Evolutionary conservation across 2,113 vertebrate species (phyloP), one percentile per base, ranked within the genome.

Genomic region (Caranx melampygus): DNA sequence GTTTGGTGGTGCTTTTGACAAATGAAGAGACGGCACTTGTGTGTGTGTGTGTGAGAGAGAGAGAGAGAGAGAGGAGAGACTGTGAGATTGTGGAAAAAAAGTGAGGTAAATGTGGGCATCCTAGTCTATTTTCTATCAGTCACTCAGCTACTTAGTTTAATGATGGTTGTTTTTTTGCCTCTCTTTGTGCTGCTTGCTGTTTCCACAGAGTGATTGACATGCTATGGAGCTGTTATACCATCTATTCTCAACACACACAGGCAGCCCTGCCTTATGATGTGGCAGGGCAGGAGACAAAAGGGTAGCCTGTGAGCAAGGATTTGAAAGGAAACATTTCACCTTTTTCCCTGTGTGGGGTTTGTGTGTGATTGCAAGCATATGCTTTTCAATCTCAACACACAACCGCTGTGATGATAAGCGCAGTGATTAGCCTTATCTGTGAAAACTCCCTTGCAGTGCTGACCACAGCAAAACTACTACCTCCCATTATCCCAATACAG

Each of bases 1-100:
- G 92, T 91, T 93, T 88, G 90, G 87, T 88, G 91, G 83, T 62
- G 85, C 86, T 88, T 93, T 92, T 92, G 89, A 92, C 88, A 87
- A 83, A 84, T 86, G 83, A 89, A 87, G 84, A 92, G 89, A 83
- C 74, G 18, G 47, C 65, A 82, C 80, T 81, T 85, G 44, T 83
- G 59, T 42, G 51, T 82, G 58, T 13, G 61, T 79, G 68, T 85
- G 73, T 42, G 31, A 14, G 4, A 57, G 42, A 26, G 34, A n/a
- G 14, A 20, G 47, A 8, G 64, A 54, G 51, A 79, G 45, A 83
- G 68, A 68, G n/a, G 47, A 47, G 65, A 70, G 78, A 80, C 68
- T 42, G 42, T 34, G 42, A n/a, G 14, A 26, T 26, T 34, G 54
- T 10, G 64, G 49, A 55, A 79, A 83, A 72, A 69, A 72, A 70